These are phyloP conservation scores for Ranitomeya variabilis DNA, from an alignment of 2,113 vertebrate species.

Conservation along the genomic window DNA sequence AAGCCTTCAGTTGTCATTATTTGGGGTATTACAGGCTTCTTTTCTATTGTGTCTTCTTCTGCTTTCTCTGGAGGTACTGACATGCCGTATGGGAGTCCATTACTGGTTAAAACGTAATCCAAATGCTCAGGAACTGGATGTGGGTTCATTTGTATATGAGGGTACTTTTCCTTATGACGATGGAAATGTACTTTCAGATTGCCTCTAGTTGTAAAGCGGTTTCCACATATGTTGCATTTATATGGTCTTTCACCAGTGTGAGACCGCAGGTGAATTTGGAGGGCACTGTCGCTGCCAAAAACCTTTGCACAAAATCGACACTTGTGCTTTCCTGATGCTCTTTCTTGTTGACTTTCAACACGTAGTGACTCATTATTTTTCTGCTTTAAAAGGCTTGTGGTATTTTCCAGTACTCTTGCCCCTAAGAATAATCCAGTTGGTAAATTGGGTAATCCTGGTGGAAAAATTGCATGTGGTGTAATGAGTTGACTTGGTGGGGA, in stretches of 20 bases:
- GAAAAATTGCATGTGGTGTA: constrained; percentile 51
- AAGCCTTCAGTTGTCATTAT: constrained; percentile 67
- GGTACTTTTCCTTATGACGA: constrained; percentile 88
- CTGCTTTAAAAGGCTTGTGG: constrained; percentile 67
- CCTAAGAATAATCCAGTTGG: constrained; percentile 51
- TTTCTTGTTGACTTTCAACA: constrained; percentile 73
- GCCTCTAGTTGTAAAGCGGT: constrained; percentile 90
- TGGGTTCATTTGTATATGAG: constrained; percentile 88
- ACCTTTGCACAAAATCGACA: constrained; percentile 90
- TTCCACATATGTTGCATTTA: constrained; percentile 89
- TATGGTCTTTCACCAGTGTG: constrained; percentile 91
- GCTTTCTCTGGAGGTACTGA: constrained; percentile 67
- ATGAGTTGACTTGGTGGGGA: constrained; percentile 35
- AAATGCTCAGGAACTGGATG: constrained; percentile 75
- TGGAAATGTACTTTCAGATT: constrained; percentile 94
- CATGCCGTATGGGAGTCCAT: constrained; percentile 72
- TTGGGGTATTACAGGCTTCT: constrained; percentile 65
- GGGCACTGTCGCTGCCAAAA: constrained; percentile 89
- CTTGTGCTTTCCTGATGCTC: constrained; percentile 78
- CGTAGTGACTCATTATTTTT: constrained; percentile 66
- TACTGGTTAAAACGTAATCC: constrained; percentile 71
- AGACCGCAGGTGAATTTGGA: constrained; percentile 91
- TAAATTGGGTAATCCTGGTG: constrained; percentile 36
- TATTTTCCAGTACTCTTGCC: constrained; percentile 64
- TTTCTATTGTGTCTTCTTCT: constrained; percentile 62